Conservation (phyloP, 2,888 invertebrate species). For the Serrognathus titanus region DNA sequence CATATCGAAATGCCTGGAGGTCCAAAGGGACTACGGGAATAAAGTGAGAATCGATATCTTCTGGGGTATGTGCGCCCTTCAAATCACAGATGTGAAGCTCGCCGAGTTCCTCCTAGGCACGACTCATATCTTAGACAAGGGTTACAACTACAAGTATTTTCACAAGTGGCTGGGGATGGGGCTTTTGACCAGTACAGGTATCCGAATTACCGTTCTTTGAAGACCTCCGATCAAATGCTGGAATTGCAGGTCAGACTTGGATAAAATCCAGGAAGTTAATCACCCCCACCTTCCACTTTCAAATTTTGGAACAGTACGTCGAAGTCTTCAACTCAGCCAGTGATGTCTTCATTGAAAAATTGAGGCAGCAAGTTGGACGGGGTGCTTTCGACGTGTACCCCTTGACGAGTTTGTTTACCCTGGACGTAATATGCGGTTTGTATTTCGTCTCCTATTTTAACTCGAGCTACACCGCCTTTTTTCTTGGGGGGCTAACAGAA, state of each 20-base stretch:
- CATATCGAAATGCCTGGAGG: constrained; percentile 1
- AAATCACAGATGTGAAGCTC: constrained; percentile 18
- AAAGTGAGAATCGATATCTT: constrained; percentile 11
- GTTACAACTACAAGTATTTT: constrained; percentile 22
- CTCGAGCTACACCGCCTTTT: not conserved
- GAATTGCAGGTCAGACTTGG: constrained; percentile 50
- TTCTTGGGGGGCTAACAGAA: constrained; percentile 54
- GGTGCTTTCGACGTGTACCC: constrained; percentile 58
- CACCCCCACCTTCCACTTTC: constrained; percentile 50
- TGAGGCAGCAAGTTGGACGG: constrained; percentile 43
- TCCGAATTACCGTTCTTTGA: too few relatives aligned
- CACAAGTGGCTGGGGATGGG: constrained; percentile 30
- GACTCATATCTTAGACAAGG: constrained; percentile 23
- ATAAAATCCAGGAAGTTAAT: constrained; percentile 47
- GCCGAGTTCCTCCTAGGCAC: constrained; percentile 24
- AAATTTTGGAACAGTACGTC: constrained; percentile 46
- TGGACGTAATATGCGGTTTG: constrained; percentile 61
- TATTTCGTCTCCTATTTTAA: not conserved
- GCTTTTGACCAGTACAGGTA: constrained; percentile 22
- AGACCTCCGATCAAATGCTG: too few relatives aligned
- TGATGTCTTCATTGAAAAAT: constrained; percentile 53
- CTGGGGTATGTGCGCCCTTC: constrained; percentile 4
- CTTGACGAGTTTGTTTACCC: constrained; percentile 56
- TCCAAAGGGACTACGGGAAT: constrained; percentile 12
- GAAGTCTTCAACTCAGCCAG: constrained; percentile 48